Evolutionary conservation across 2,113 vertebrate genomes (phyloP), one percentile per base, ranked within the genome.

Genomic region (Seriola quinqueradiata): DNA sequence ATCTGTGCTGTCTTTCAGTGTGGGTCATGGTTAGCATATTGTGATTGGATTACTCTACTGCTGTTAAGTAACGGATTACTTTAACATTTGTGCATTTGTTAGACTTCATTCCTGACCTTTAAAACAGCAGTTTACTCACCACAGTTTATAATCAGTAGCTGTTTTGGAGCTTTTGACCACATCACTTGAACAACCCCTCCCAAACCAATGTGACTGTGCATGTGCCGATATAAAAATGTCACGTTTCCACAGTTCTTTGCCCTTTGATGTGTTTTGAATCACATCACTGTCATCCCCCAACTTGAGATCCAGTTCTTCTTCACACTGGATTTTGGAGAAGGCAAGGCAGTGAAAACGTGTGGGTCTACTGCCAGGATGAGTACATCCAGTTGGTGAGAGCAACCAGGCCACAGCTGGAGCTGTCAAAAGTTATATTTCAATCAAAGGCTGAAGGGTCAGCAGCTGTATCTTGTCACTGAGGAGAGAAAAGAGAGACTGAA

Each of bases 381-480:
- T 21, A 13, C 21, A 14, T 60, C 23, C 64, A 65, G 50, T 54
- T 16, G 85, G 75, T 23, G 71, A 77, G 64, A 66, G 58, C 36
- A 58, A 70, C 57, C 16, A 58, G 83, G 72, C 68, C 38, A 40
- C 87, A 85, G 82, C 81, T 80, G 78, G 71, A 83, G 67, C 70
- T 77, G 67, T 85, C 79, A 80, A 57, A 84, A 66, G 44, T 23
- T 32, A 59, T 40, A 75, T 82, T 73, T 89, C 52, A 86, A 76
- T 87, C 70, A 66, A 82, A 70, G 12, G 32, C 54, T 17, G 61
- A 64, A 8, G 58, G 54, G 17, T 38, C 65, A 6, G 34, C 72
- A 19, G 69, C 61, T 70, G 59, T 44, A 61, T 70, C 8, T 14
- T 36, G 50, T 36, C 44, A 36, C 60, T 3, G 42, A 38, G 25